Conservation (phyloP, 1,140 invertebrate genomes). For the Papilio dardanus region DNA sequence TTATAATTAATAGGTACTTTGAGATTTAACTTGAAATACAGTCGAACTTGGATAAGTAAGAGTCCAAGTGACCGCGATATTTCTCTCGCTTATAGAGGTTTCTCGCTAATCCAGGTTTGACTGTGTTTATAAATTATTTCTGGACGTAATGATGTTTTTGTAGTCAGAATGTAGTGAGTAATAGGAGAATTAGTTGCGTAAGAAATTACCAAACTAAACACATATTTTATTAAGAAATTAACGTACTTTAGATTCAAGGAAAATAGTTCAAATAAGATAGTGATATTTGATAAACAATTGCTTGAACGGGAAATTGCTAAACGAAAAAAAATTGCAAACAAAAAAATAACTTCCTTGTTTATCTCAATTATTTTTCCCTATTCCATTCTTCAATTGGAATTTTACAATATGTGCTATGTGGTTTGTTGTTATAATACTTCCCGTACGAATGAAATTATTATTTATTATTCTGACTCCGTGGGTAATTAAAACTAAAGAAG, state of each 20-base stretch:
- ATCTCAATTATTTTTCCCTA: neutral
- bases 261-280: neutral
- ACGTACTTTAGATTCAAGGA: neutral
- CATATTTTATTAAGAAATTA: constrained; percentile 17
- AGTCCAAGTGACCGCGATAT: too few relatives aligned
- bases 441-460: neutral
- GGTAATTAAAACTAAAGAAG: neutral
- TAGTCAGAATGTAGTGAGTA: neutral
- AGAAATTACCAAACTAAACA: neutral
- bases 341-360: neutral
- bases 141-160: neutral
- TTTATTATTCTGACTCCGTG: neutral
- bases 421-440: neutral
- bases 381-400: neutral
- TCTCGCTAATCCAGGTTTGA: too few relatives aligned
- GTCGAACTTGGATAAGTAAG: too few relatives aligned
- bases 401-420: neutral
- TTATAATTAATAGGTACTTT: neutral
- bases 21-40: neutral
- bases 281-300: neutral
- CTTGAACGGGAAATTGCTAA: neutral
- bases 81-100: too few relatives aligned
- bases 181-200: neutral
- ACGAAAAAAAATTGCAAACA: too few relatives aligned
- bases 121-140: too few relatives aligned